phyloP scores from a whole-genome alignment of 2,888 invertebrate species.

The Exocentrus adspersus region DNA sequence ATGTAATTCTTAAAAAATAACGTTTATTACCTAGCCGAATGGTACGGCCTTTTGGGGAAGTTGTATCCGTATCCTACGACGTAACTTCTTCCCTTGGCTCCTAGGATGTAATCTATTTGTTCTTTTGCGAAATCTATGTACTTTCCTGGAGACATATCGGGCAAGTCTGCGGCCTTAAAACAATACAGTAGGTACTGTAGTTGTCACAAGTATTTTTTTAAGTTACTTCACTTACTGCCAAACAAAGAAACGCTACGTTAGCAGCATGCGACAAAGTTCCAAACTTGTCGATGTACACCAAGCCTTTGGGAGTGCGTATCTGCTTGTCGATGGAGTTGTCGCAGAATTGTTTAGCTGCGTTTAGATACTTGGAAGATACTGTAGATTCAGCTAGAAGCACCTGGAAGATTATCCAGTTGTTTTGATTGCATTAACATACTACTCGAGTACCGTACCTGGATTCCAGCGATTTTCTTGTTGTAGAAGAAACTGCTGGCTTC shows the following conservation, averaged over 20 bases:
- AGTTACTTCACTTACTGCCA: constrained; percentile 60
- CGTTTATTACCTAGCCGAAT: constrained; percentile 67
- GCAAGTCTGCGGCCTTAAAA: constrained; percentile 47
- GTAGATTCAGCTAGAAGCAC: constrained; percentile 65
- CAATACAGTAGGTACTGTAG: too few relatives aligned
- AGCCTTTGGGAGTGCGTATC: constrained; percentile 66
- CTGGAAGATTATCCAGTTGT: constrained; percentile 52
- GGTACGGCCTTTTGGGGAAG: constrained; percentile 67
- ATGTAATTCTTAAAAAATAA: too few relatives aligned
- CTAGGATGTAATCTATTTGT: constrained; percentile 69
- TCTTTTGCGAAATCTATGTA: constrained; percentile 65
- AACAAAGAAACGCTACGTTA: constrained; percentile 67
- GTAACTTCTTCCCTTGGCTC: constrained; percentile 66
- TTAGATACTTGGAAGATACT: constrained; percentile 59
- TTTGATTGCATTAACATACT: too few relatives aligned
- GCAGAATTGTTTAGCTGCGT: constrained; percentile 65
- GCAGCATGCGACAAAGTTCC: constrained; percentile 68
- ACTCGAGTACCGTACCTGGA: too few relatives aligned
- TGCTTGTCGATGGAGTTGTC: constrained; percentile 64
- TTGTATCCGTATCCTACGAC: constrained; percentile 68
- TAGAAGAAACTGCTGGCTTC: constrained; percentile 66
- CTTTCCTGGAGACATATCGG: constrained; percentile 55
- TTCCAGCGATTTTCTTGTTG: constrained; percentile 68
- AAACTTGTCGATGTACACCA: constrained; percentile 66
- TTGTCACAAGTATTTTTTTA: too few relatives aligned